phyloP scores from a whole-genome alignment of 2,888 invertebrate species.

The Elgonia sp. region DNA sequence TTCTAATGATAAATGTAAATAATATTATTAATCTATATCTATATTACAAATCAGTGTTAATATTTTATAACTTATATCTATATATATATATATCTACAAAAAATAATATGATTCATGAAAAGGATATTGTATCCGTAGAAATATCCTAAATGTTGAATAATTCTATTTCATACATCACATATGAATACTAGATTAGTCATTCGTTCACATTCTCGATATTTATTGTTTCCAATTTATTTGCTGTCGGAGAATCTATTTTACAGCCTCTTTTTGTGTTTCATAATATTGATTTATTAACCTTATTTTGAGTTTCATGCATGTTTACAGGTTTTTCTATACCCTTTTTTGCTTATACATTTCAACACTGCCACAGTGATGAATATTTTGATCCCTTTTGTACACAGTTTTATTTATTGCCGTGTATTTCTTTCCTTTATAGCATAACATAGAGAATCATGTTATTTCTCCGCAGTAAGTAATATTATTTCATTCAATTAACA shows the following conservation, averaged over 20 bases:
- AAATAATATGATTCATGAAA: too few relatives aligned
- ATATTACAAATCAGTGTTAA: too few relatives aligned
- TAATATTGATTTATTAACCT: conserved; percentile 72
- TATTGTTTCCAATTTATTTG: conserved; percentile 59
- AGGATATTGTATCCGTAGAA: too few relatives aligned
- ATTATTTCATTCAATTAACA: conserved; percentile 86
- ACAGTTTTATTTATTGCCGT: conserved; percentile 79
- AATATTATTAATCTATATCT: too few relatives aligned
- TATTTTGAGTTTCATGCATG: conserved; percentile 85
- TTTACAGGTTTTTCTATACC: conserved; percentile 85
- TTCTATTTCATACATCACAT: conserved; percentile 17
- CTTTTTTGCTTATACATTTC: conserved; percentile 80
- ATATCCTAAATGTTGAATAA: background rate
- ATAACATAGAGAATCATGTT: conserved; percentile 81
- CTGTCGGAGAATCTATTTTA: conserved; percentile 64
- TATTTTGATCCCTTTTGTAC: conserved; percentile 70
- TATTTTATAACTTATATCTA: too few relatives aligned
- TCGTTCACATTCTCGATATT: conserved; percentile 34
- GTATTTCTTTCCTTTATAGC: conserved; percentile 81
- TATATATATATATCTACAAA: too few relatives aligned
- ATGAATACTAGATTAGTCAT: conserved; percentile 27
- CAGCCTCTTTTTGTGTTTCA: conserved; percentile 62
- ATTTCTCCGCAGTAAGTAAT: conserved; percentile 85
- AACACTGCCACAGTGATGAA: conserved; percentile 76
- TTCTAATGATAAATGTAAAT: too few relatives aligned